Evolutionary conservation across 2,888 invertebrate species (phyloP), one percentile per base, ranked within the genome.

Genomic region (Microchrysa polita): DNA sequence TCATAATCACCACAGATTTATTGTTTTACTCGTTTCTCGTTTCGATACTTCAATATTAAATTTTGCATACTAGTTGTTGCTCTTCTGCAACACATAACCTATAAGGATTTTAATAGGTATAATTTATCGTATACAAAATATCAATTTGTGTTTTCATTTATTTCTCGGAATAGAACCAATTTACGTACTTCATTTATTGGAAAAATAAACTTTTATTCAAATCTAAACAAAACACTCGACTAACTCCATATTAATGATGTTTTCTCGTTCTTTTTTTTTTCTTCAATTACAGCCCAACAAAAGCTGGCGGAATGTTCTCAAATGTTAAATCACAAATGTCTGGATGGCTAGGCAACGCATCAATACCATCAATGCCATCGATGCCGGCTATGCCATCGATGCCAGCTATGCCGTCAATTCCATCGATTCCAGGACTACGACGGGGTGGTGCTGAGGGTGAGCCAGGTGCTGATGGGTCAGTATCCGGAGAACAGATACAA

Each of bases 281-380:
- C 40, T 71, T 75, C 73, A 71, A 63, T 81, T 82, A 76, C 87
- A 92, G 92, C 82, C 92, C 92, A 34, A 91, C 91, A 76, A 92
- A 92, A 86, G 88, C 86, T 67, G 91, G 92, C 82, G 94, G 94
- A 81, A 91, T 95, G 88, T 89, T 95, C 82, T 92, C 93, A 79
- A 94, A 93, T 80, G 94, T 94, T 74, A 94, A 94, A 87, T 91
- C 90, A 74, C 92, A 93, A 86, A 91, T 93, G 89, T 91, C 90
- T n/a, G 94, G 93, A 57, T 94, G 94, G 91, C 88, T 94, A 74
- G 91, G 93, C 63, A 83, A 81, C 78, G 85, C 85, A 69, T 84
- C 85, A 71, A 85, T 85, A 79, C 85, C 85, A 76, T 83, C 85
- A 60, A 85, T 85, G 82, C 83, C 83, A 80, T 79, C 84, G 59